Evolutionary conservation across 2,797 vertebrate genomes (phyloP), one percentile per base, ranked within the genome.

Genomic region (Sardinella longiceps): DNA sequence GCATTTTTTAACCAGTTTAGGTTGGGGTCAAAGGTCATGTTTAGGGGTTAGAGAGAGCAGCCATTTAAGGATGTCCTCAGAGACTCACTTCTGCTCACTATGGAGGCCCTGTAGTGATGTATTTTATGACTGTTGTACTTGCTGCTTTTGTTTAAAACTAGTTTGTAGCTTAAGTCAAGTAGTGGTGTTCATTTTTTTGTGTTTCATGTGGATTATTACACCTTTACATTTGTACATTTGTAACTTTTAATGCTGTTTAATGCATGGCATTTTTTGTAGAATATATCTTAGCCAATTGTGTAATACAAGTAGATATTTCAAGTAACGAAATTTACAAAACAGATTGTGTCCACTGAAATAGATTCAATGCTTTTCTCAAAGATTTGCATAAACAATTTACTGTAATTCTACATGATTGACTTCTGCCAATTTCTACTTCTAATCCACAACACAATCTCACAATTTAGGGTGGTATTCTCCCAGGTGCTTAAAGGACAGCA

Each of bases 1-100:
- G 70, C 70, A 77, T 77, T 77, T 77, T 77, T 39, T 6, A 77
- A 77, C 33, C 70, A 20, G 33, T 37, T 33, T 15, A 74, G 30
- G 70, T 10, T 20, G 33, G 7, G 20, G 70, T 77, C 70, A 43
- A 20, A 77, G 70, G 70, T 77, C 70, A 77, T 33, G 70, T 33
- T 18, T 9, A 18, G 18, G 70, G 66, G 70, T 77, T 20, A 43
- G 7, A 37, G 18, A 23, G 37, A 60, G 37, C 28, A 37, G 3
- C 70, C 70, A 77, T 37, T 77, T 77, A 43, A 39, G 7, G 33
- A 43, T 43, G 33, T 77, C 70, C 37, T 23, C 33, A 20, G 70
- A 77, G 70, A 77, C 70, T 37, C 10, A 2, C 30, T 33, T 37
- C 30, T 12, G 30, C 66, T 37, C 33, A 11, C 12, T 74, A 15